Conservation (phyloP, 2,888 invertebrate species). For the Polydrusus tereticollis region DNA sequence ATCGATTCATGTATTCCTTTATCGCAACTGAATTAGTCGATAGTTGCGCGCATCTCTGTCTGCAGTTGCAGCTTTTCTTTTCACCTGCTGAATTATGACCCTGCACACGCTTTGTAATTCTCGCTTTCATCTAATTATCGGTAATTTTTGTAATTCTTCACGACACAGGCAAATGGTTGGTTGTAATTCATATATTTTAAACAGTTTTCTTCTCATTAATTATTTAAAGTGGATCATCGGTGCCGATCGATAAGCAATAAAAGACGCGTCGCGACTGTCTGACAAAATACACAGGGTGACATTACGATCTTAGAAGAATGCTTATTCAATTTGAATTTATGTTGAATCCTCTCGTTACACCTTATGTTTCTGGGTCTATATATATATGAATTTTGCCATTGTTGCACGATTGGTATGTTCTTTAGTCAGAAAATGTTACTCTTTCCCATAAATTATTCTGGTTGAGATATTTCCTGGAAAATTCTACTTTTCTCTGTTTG, state of each 20-base stretch:
- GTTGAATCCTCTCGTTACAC: no score
- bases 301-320: no score
- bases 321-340: no score
- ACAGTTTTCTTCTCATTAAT: neutral
- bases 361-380: no score
- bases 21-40: no score
- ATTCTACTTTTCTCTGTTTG: no score
- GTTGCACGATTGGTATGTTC: no score
- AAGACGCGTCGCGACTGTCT: neutral
- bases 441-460: no score
- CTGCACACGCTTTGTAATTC: neutral
- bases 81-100: constrained; percentile 12
- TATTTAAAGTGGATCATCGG: constrained; percentile 6
- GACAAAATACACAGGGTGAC: no score
- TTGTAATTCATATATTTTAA: neutral
- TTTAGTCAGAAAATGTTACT: no score
- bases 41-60: neutral
- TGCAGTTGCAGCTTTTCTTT: constrained; percentile 2
- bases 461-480: no score
- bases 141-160: constrained; percentile 15
- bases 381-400: no score
- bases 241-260: neutral
- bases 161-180: neutral
- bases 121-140: constrained; percentile 13
- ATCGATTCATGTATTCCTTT: neutral